A percentile compares a stretch with the other conserved stretches of the same genome.
Conservation (phyloP, 2,113 vertebrate species). For the Notarius lentiginosus region DNA sequence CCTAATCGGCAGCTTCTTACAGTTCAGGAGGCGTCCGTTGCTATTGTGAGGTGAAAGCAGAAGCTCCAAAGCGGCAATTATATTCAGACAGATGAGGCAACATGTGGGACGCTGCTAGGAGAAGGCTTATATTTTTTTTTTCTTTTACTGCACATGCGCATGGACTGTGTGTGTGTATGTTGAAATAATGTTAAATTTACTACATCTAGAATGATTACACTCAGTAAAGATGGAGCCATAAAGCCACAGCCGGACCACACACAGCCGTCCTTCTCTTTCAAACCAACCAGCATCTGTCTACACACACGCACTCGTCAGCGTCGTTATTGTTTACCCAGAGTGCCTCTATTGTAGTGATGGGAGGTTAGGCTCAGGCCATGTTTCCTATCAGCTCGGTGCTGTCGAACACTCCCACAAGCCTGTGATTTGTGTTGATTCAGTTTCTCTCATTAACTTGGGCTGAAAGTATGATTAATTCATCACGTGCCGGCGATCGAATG, state of each 20-base stretch:
- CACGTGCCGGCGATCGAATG: slow-evolving; percentile 16
- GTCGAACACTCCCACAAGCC: background rate
- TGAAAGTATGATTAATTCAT: slow-evolving; percentile 45
- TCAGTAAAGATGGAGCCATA: background rate
- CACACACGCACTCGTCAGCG: background rate
- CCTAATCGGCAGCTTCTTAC: background rate
- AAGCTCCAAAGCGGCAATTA: background rate
- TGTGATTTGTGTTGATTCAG: background rate
- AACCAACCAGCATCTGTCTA: background rate
- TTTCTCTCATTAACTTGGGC: slow-evolving; percentile 26
- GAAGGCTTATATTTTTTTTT: no score
- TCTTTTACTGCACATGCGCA: background rate
- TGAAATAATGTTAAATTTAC: background rate
- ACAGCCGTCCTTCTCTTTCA: background rate
- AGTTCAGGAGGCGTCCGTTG: background rate
- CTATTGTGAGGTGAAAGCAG: background rate
- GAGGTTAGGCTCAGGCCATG: background rate
- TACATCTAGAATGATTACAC: background rate
- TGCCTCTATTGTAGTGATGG: background rate
- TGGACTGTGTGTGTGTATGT: background rate
- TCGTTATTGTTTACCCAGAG: slow-evolving; percentile 19
- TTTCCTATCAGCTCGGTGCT: background rate
- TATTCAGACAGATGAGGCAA: background rate
- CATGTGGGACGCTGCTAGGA: background rate
- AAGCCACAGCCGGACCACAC: background rate